Evolutionary conservation across 2,888 invertebrate genomes (phyloP), one percentile per base, ranked within the genome.

Genomic region (Hemistola chrysoprasaria): DNA sequence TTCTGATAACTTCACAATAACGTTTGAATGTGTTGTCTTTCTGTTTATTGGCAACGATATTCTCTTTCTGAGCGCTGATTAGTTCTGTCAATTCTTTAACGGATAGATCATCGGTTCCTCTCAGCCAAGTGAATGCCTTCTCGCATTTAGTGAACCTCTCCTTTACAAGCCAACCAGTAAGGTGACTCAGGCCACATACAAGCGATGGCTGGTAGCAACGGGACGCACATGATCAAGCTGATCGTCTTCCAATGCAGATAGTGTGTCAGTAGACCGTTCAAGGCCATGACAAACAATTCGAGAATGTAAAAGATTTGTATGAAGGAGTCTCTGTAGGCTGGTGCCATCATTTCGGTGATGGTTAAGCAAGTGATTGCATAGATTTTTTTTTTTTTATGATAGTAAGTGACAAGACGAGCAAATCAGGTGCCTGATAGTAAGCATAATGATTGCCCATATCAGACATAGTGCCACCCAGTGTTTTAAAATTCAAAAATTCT

Each of bases 171-270:
- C 4, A 56, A 41, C 56, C 56, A 56, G 1, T 42, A 49, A 0
- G 57, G 57, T 8, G 57, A 56, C 35, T 57, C 57, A 1, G 57
- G 56, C 52, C 54, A 54, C 1, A 32, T 5, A 0, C 30, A 21
- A 1, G 9, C 45, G 10, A 52, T 30, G 0, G 38, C 25, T 11
- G 26, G 7, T 8, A 31, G 11, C 2, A 21, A 25, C 0, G 38
- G 38, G 1, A 22, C 9, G 9, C 11, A 31, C 31, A 39, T 26
- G 7, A 39, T 21, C 8, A 39, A 3, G 22, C 38, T 32, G 1
- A 39, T 31, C 5, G 22, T 22, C n/a, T 6, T 20, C 38, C 38
- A 39, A 4, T 26, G 22, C 1, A 39, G 31, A 7, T 31, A 39
- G 11, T 32, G 16, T 5, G 8, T 25, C 25, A 8, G 8, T 9